Conservation (phyloP, 2,888 invertebrate species). For the Pristionchus mayeri region DNA sequence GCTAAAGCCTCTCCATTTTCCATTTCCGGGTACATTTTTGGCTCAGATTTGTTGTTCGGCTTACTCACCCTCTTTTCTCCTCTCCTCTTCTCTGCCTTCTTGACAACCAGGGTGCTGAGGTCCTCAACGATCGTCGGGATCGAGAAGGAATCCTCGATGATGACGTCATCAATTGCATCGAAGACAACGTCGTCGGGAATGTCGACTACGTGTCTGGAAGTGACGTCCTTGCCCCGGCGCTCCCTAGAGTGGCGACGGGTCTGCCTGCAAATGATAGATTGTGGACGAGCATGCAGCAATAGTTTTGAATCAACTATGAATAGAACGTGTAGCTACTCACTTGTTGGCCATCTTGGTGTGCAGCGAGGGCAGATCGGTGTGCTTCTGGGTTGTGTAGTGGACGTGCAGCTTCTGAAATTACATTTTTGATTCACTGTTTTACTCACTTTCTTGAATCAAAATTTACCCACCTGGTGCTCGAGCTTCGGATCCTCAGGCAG, state of each 20-base stretch:
- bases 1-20: background rate
- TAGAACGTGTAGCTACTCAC: background rate
- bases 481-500: background rate
- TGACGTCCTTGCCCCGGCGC: background rate
- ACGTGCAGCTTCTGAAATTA: background rate
- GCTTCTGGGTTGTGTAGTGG: constrained; percentile 17
- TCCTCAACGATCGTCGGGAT: background rate
- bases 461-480: constrained; percentile 9
- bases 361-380: background rate
- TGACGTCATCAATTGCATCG: background rate
- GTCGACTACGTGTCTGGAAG: background rate
- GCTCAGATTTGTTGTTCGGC: background rate
- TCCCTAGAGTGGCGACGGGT: background rate
- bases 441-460: no score
- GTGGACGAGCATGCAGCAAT: background rate
- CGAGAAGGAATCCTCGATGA: background rate
- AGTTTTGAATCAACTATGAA: no score
- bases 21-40: background rate
- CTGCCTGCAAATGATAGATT: background rate
- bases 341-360: background rate
- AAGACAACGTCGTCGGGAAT: background rate
- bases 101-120: background rate
- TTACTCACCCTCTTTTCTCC: background rate
- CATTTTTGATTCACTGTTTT: background rate
- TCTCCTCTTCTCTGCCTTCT: constrained; percentile 7